A percentile compares a stretch with the other conserved stretches of the same genome.
phyloP scores from a whole-genome alignment of 2,888 invertebrate genomes.

The Zonitis immaculata region DNA sequence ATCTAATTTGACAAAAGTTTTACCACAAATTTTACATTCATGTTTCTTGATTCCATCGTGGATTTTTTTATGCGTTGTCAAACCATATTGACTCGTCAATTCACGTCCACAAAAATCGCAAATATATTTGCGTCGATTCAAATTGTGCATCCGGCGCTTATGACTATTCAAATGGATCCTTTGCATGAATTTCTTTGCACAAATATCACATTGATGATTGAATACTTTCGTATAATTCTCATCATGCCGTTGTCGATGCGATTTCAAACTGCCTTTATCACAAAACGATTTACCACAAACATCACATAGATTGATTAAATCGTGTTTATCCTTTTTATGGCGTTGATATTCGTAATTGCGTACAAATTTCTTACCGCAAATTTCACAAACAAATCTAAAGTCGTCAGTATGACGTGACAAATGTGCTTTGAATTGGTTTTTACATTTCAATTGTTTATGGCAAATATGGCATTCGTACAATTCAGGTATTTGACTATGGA shows the following conservation, averaged over 20 bases:
- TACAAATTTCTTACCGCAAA: background rate
- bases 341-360: background rate
- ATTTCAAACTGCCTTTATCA: conserved; percentile 28
- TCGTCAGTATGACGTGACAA: background rate
- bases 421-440: background rate
- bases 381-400: background rate
- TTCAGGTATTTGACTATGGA: background rate
- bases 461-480: background rate
- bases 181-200: conserved; percentile 34
- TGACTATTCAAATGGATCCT: conserved; percentile 31
- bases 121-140: conserved; percentile 43
- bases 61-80: conserved; percentile 27
- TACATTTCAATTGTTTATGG: background rate
- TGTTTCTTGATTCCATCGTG: background rate
- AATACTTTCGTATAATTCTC: conserved; percentile 21
- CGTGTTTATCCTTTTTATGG: background rate
- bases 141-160: conserved; percentile 7
- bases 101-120: conserved; percentile 47
- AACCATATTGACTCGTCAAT: conserved; percentile 51
- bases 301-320: conserved; percentile 17
- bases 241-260: conserved; percentile 27
- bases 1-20: conserved; percentile 11
- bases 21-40: background rate
- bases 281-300: conserved; percentile 32
- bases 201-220: conserved; percentile 25